Conservation (phyloP, 2,888 invertebrate genomes). For the Tachystola acroxantha region DNA sequence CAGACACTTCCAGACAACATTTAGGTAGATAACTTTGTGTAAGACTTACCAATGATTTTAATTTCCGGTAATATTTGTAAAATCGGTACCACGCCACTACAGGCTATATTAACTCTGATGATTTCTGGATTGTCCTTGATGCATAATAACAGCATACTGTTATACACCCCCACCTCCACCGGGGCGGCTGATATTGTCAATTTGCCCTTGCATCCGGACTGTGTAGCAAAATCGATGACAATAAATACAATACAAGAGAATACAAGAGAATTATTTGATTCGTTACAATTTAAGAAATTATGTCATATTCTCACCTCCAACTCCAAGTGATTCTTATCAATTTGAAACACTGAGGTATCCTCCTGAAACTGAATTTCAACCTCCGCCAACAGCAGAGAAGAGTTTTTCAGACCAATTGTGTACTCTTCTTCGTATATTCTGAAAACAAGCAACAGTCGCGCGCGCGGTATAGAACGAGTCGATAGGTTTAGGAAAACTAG, state of each 20-base stretch:
- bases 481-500: neutral
- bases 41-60: slow-evolving; percentile 49
- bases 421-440: slow-evolving; percentile 69
- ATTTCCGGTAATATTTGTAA: slow-evolving; percentile 65
- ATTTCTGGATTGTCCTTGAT: slow-evolving; percentile 79
- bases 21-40: no score
- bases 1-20: no score
- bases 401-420: slow-evolving; percentile 72
- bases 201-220: slow-evolving; percentile 59
- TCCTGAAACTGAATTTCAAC: slow-evolving; percentile 62
- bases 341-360: slow-evolving; percentile 60
- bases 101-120: slow-evolving; percentile 64
- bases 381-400: slow-evolving; percentile 69
- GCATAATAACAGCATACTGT: slow-evolving; percentile 48
- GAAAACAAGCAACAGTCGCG: no score
- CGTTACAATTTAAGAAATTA: no score
- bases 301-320: slow-evolving; percentile 39
- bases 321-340: slow-evolving; percentile 49
- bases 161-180: slow-evolving; percentile 45
- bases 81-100: slow-evolving; percentile 70
- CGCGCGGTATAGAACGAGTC: no score
- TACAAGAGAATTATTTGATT: no score
- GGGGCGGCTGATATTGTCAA: slow-evolving; percentile 61
- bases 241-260: neutral
- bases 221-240: no score